phyloP scores from a whole-genome alignment of 2,888 invertebrate species.

The Eristalinus aeneus region DNA sequence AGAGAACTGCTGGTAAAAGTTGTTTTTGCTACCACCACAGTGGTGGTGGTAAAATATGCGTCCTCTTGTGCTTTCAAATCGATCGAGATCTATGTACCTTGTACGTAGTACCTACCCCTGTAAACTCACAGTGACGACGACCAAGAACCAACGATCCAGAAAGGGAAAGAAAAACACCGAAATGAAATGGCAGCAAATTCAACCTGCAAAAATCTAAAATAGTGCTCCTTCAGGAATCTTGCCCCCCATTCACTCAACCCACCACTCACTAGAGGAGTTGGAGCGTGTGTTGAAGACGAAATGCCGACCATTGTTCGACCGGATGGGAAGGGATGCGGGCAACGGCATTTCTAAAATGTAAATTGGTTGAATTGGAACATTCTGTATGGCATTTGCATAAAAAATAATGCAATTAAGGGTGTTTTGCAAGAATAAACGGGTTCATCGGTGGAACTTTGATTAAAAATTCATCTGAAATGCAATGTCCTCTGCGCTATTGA shows the following conservation, averaged over 20 bases:
- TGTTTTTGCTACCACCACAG: neutral
- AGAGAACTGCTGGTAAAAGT: neutral
- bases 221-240: neutral
- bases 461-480: constrained; percentile 9
- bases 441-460: constrained; percentile 13
- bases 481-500: neutral
- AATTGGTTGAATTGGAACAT: constrained; percentile 46
- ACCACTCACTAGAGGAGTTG: neutral
- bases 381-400: constrained; percentile 52
- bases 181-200: neutral
- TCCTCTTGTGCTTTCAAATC: neutral
- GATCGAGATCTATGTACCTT: neutral
- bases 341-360: constrained; percentile 52
- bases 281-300: neutral
- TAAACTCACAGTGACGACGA: neutral
- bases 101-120: neutral
- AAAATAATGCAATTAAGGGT: constrained; percentile 62
- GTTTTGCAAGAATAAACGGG: constrained; percentile 35
- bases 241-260: neutral
- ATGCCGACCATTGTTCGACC: constrained; percentile 19
- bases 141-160: neutral
- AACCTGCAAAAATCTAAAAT: neutral
- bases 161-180: neutral
- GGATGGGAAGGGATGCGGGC: neutral
- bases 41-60: neutral